phyloP scores from a whole-genome alignment of 2,797 vertebrate genomes.

The Rhyacichthys aspro region DNA sequence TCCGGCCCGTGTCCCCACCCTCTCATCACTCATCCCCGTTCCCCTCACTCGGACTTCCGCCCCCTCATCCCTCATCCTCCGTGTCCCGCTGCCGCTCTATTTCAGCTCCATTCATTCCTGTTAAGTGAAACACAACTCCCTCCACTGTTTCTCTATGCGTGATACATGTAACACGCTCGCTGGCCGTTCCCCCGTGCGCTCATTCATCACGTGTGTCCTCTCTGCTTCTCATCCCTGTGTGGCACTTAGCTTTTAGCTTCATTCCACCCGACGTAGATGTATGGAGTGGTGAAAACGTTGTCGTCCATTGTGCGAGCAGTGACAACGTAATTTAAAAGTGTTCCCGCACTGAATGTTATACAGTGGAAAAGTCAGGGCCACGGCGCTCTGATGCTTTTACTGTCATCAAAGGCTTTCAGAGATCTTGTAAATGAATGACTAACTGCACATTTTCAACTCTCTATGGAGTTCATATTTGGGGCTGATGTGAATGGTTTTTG shows the following conservation, averaged over 20 bases:
- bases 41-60: constrained; percentile 45
- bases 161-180: constrained; percentile 26
- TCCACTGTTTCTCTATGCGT: constrained; percentile 33
- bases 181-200: constrained; percentile 20
- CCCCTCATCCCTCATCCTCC: constrained; percentile 54
- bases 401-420: background rate
- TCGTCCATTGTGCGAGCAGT: background rate
- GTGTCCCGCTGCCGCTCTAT: constrained; percentile 28
- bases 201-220: constrained; percentile 45
- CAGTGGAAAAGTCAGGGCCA: background rate
- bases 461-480: too few species aligned
- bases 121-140: constrained; percentile 53
- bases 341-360: background rate
- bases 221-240: constrained; percentile 23
- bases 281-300: background rate
- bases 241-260: constrained; percentile 31
- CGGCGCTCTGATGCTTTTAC: background rate
- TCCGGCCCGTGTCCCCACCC: constrained; percentile 48
- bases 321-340: background rate
- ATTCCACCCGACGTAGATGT: constrained; percentile 19
- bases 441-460: too few species aligned
- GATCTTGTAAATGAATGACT: too few species aligned
- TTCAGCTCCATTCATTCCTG: constrained; percentile 37
- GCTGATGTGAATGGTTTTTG: too few species aligned
- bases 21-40: constrained; percentile 67